Conservation (phyloP, 2,888 invertebrate species). For the Troides aeacus region DNA sequence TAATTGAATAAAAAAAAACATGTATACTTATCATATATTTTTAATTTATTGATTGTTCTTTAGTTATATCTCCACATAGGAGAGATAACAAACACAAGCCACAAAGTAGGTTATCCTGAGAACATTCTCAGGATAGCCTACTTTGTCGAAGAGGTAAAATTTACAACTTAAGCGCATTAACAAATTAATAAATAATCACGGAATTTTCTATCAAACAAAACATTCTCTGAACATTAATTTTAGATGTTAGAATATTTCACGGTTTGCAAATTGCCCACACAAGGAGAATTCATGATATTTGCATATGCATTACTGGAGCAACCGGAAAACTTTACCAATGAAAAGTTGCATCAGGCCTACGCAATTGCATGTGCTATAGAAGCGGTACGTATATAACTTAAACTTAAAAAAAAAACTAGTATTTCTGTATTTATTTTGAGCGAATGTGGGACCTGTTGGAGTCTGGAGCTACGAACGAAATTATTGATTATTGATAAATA, state of each 20-base stretch:
- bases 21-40: too few species aligned
- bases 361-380: conserved; percentile 4
- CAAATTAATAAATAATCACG: too few species aligned
- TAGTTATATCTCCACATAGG: too few species aligned
- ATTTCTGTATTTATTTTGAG: not conserved
- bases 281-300: conserved; percentile 13
- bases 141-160: too few species aligned
- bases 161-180: too few species aligned
- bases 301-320: conserved; percentile 14
- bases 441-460: not conserved
- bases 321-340: conserved; percentile 10
- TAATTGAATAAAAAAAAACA: too few species aligned
- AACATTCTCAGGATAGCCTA: too few species aligned
- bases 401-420: not conserved
- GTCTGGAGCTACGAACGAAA: not conserved
- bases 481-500: not conserved
- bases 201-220: too few species aligned
- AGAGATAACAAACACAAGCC: too few species aligned
- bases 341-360: conserved; percentile 12
- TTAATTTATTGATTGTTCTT: too few species aligned
- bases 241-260: conserved; percentile 13
- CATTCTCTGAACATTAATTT: not conserved
- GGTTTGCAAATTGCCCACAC: conserved; percentile 3
- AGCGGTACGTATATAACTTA: conserved; percentile 10
- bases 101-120: too few species aligned